Conservation (phyloP, 2,113 vertebrate genomes). For the Galemys pyrenaicus region DNA sequence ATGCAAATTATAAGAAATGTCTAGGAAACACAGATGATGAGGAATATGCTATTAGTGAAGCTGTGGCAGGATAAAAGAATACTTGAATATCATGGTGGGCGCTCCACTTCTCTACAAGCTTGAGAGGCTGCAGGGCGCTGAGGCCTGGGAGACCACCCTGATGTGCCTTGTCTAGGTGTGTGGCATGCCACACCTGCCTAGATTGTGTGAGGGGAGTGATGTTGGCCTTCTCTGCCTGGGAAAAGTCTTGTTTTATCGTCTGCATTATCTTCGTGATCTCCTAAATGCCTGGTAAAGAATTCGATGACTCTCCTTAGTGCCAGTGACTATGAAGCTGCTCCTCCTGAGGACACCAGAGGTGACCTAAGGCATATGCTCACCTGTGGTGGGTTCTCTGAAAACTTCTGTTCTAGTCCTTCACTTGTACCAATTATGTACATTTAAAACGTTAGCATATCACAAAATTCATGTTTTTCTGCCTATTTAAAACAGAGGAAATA, state of each 20-base stretch:
- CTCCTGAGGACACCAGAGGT: slow-evolving; percentile 97
- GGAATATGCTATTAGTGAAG: no score
- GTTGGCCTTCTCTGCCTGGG: background rate
- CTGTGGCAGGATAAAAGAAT: no score
- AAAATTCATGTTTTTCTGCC: slow-evolving; percentile 73
- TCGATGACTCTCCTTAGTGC: slow-evolving; percentile 93
- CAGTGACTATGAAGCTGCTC: slow-evolving; percentile 97
- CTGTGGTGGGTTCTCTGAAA: background rate
- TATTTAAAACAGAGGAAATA: slow-evolving; percentile 30
- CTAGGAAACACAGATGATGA: background rate
- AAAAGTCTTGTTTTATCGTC: background rate
- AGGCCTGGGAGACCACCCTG: background rate
- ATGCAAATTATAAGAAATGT: background rate
- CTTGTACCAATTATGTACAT: slow-evolving; percentile 68
- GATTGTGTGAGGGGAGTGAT: background rate
- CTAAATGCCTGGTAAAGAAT: slow-evolving; percentile 94
- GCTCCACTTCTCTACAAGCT: no score
- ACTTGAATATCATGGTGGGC: no score
- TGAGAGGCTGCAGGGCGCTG: no score
- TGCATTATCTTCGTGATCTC: background rate
- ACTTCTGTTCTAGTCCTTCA: slow-evolving; percentile 45
- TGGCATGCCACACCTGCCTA: background rate
- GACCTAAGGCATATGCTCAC: slow-evolving; percentile 80
- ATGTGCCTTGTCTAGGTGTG: background rate
- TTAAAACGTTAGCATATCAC: slow-evolving; percentile 70